Base-by-base conservation (phyloP, 2,797 vertebrate species). In the Neosilurus hyrtlii region DNA sequence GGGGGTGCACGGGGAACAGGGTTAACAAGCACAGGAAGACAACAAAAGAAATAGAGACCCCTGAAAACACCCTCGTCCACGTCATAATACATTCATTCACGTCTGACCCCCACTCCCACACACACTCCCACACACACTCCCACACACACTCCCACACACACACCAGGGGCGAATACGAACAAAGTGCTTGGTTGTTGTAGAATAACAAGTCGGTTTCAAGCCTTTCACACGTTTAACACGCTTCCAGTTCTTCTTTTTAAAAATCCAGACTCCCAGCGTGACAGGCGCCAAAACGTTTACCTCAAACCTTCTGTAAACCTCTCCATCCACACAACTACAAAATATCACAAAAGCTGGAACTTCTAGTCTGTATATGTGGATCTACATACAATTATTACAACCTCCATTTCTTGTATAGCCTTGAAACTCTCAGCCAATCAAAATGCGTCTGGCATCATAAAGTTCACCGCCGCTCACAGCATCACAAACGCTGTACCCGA, bases 371-470 rank as follows among this genome's bases (percentile, higher is more conserved):
- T 37, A 59, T 12, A 72, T 9, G 30, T 76, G 4, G 43, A 65
- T 66, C 49, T 56, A 37, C 14, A 49, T 35, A 80, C 67, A 73
- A 4, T 37, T 73, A 80, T 82, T 63, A 35, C 49, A 68, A 56
- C 61, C 37, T 30, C 20, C 18, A 37, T 26, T 59, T 22, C 24
- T 15, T 73, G 10, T 30, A 9, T 20, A 57, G 52, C 24, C 57
- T n/a, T 37, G 74, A 83, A 85, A 84, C 86, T 82, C 85, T 85
- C 85, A 51, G 74, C 74, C 74, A 65, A 65, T 26, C 1, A 10
- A 22, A 30, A n/a, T 24, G 37, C 35, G 9, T 14, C 22, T 24
- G 67, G 89, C 93, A 89, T 94, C 94, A 94, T 89, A 83, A 89
- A 92, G 90, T 87, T 87, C n/a, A 16, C 22, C 70, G 49, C 11